Percentiles rank a stretch among this genome's conserved stretches.
Evolutionary conservation across 2,888 invertebrate genomes (phyloP).

Genomic region (Lagria hirta): DNA sequence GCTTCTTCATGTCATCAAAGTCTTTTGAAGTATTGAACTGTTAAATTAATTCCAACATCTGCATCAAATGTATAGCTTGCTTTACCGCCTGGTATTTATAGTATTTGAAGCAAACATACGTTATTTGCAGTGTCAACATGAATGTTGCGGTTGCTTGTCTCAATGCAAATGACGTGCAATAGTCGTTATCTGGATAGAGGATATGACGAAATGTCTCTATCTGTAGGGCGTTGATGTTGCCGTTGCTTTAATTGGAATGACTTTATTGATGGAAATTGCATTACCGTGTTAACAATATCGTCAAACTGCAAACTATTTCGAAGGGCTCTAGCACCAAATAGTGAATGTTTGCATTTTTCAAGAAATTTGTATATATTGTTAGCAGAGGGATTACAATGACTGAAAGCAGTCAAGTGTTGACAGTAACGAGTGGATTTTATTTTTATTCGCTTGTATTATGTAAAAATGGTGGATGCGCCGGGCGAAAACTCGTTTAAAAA

Average conservation of each 20-base stretch:
- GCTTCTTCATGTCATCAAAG: neutral
- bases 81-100: slow-evolving; percentile 15
- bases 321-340: no score
- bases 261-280: slow-evolving; percentile 36
- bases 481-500: no score
- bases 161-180: slow-evolving; percentile 24
- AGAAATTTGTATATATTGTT: no score
- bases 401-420: no score
- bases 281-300: slow-evolving; percentile 28
- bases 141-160: slow-evolving; percentile 19
- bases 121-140: slow-evolving; percentile 18
- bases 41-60: slow-evolving; percentile 10
- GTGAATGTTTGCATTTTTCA: no score
- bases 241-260: slow-evolving; percentile 37
- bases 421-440: no score
- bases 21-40: neutral
- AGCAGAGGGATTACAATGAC: no score
- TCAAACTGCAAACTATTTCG: slow-evolving; percentile 18
- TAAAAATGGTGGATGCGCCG: no score
- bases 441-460: no score
- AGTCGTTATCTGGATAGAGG: slow-evolving; percentile 14
- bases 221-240: slow-evolving; percentile 29
- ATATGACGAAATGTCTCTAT: slow-evolving; percentile 12
- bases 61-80: neutral
- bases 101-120: slow-evolving; percentile 16